These are phyloP conservation scores for Smutsia gigantea DNA, from an alignment of 2,797 vertebrate genomes.

Conservation along the genomic window DNA sequence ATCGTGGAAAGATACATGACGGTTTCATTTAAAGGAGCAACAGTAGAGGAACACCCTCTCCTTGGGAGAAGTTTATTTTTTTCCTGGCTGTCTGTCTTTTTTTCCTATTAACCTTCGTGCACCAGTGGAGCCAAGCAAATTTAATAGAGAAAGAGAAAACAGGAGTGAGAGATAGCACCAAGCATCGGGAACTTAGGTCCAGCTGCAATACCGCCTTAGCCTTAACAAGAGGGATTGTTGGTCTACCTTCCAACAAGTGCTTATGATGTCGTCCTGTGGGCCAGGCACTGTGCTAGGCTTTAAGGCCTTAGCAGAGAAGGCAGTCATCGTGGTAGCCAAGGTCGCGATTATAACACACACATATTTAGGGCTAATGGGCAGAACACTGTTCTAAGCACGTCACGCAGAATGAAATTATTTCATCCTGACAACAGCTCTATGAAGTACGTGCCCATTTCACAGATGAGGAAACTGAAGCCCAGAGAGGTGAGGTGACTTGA, in stretches of 20 bases:
- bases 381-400: background rate
- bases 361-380: background rate
- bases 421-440: background rate
- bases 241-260: background rate
- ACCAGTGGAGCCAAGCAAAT: background rate
- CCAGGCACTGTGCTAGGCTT: background rate
- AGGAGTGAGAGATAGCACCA: background rate
- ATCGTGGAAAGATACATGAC: background rate
- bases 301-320: background rate
- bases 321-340: background rate
- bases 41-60: background rate
- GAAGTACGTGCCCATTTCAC: background rate
- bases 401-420: background rate
- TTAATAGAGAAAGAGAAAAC: background rate
- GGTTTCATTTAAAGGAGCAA: background rate
- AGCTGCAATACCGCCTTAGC: background rate
- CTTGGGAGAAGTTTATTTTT: background rate
- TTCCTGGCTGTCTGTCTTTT: background rate
- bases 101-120: background rate
- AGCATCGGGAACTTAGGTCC: accelerated
- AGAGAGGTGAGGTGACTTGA: background rate
- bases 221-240: too few relatives aligned
- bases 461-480: background rate
- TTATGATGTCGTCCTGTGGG: background rate
- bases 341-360: background rate